phyloP scores from a whole-genome alignment of 2,888 invertebrate genomes.

The Apantesis nais region DNA sequence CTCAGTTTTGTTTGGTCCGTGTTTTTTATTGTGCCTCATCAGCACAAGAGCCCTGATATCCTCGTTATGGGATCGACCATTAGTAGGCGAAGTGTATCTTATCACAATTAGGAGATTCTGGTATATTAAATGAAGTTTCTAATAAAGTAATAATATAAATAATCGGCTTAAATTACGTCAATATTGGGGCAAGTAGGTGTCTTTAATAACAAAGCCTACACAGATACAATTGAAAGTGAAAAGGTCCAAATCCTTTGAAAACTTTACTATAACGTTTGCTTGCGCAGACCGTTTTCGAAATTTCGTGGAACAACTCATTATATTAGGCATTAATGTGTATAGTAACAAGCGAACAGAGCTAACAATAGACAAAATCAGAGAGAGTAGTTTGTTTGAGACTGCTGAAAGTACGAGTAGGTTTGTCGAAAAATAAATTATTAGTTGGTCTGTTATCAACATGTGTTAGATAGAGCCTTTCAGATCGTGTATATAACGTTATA shows the following conservation, averaged over 20 bases:
- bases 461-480: background rate
- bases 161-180: background rate
- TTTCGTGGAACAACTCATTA: slow-evolving; percentile 41
- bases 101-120: too few species aligned
- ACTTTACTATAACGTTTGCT: slow-evolving; percentile 17
- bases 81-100: too few species aligned
- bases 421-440: background rate
- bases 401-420: background rate
- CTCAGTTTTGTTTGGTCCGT: too few species aligned
- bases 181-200: background rate
- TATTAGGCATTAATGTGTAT: slow-evolving; percentile 39
- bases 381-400: slow-evolving; percentile 24
- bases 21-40: too few species aligned
- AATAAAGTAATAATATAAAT: background rate
- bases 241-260: slow-evolving; percentile 5
- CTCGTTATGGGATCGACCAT: too few species aligned
- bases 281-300: slow-evolving; percentile 18
- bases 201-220: slow-evolving; percentile 8
- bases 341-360: slow-evolving; percentile 45
- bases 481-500: background rate
- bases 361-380: slow-evolving; percentile 43
- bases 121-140: background rate
- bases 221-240: slow-evolving; percentile 4
- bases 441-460: background rate
- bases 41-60: too few species aligned